Evolutionary conservation across 2,797 vertebrate genomes (phyloP).

Genomic region (Dermochelys coriacea): DNA sequence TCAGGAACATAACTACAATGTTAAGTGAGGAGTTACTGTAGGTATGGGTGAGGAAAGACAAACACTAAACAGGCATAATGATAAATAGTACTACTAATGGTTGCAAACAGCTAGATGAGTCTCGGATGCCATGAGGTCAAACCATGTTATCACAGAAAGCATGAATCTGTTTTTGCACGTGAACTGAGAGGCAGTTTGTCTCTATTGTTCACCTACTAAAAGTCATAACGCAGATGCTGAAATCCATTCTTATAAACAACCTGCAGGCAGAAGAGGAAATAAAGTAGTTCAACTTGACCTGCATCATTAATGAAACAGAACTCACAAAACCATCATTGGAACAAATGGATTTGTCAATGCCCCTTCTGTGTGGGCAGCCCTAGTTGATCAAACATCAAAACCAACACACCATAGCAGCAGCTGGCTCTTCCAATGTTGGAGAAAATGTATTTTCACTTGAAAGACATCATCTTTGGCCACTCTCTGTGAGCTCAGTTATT

Average conservation of each 20-base stretch:
- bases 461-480: not conserved
- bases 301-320: not conserved
- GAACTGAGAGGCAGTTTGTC: not conserved
- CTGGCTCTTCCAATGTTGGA: not conserved
- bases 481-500: not conserved
- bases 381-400: not conserved
- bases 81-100: not conserved
- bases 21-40: no score
- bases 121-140: not conserved
- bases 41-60: not conserved
- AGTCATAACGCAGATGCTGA: not conserved
- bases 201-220: constrained; percentile 3
- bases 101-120: not conserved
- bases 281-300: constrained; percentile 4
- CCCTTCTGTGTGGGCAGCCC: not conserved
- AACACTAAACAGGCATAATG: not conserved
- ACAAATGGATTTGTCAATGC: not conserved
- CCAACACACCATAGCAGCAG: not conserved
- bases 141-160: not conserved
- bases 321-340: not conserved
- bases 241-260: constrained; percentile 30
- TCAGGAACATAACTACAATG: no score
- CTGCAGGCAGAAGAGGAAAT: constrained; percentile 9
- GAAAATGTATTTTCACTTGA: not conserved
- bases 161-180: not conserved